These are phyloP conservation scores for Aleadryas rufinucha DNA, from an alignment of 2,113 vertebrate genomes.

Conservation along the genomic window DNA sequence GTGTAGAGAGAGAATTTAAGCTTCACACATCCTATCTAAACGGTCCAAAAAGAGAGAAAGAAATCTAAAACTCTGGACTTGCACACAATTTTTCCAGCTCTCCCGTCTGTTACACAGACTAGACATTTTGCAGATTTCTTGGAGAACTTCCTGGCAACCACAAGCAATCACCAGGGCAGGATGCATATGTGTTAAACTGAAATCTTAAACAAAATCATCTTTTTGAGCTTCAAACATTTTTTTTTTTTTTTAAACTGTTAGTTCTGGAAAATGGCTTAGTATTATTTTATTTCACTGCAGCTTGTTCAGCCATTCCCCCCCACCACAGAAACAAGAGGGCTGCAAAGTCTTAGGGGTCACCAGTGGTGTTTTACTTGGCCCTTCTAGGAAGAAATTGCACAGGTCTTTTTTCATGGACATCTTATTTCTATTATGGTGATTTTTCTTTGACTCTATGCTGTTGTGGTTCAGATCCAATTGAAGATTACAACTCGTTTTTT, in stretches of 20 bases:
- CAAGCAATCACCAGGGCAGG: conserved; percentile 55
- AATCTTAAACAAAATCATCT: conserved; percentile 55
- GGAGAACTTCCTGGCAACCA: conserved; percentile 59
- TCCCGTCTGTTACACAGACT: conserved; percentile 49
- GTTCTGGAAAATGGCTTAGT: background rate
- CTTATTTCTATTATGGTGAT: background rate
- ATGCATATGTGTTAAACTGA: conserved; percentile 55
- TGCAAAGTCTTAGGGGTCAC: background rate
- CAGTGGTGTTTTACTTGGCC: background rate
- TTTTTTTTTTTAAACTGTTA: background rate
- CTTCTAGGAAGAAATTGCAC: background rate
- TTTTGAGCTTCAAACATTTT: conserved; percentile 4
- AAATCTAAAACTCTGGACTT: conserved; percentile 36
- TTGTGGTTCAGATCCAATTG: background rate
- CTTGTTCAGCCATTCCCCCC: background rate
- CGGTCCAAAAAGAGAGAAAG: background rate
- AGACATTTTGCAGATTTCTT: conserved; percentile 63
- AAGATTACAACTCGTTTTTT: background rate
- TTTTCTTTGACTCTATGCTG: background rate
- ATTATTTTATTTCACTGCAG: background rate
- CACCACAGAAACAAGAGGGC: background rate
- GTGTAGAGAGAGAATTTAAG: background rate
- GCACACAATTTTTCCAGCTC: conserved; percentile 36
- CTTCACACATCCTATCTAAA: conserved; percentile 30
- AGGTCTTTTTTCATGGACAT: background rate